phyloP scores from a whole-genome alignment of 2,113 vertebrate genomes.

The Albula glossodonta region DNA sequence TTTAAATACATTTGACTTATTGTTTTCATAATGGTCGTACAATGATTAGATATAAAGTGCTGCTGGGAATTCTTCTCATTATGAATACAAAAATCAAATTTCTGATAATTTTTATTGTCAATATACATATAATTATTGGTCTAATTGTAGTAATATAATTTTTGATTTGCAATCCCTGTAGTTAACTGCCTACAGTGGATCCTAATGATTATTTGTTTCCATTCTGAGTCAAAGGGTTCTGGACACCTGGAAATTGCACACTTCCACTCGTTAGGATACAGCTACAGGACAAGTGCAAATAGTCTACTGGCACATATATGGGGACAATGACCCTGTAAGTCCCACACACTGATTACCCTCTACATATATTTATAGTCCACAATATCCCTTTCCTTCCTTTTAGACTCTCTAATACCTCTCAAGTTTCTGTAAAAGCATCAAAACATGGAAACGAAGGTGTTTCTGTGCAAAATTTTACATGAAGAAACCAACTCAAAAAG shows the following conservation, averaged over 20 bases:
- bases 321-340: conserved; percentile 98
- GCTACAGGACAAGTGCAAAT: conserved; percentile 85
- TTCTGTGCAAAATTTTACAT: conserved; percentile 67
- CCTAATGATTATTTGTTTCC: conserved; percentile 72
- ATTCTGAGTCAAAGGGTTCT: conserved; percentile 68
- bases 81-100: conserved; percentile 76
- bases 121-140: conserved; percentile 5
- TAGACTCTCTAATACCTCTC: conserved; percentile 81
- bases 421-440: conserved; percentile 88
- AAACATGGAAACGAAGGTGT: conserved; percentile 90
- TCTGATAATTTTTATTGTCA: not conserved
- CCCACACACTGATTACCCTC: conserved; percentile 86
- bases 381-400: conserved; percentile 78
- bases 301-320: conserved; percentile 82
- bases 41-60: conserved; percentile 85
- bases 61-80: conserved; percentile 79
- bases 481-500: conserved; percentile 61
- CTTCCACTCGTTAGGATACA: conserved; percentile 70
- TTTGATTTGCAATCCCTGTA: conserved; percentile 77
- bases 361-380: conserved; percentile 82
- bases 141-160: conserved; percentile 67
- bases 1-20: not conserved
- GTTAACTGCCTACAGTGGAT: conserved; percentile 71
- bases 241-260: conserved; percentile 77
- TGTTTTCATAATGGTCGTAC: conserved; percentile 71